phyloP scores from a whole-genome alignment of 2,888 invertebrate genomes.

The Urechis unicinctus region DNA sequence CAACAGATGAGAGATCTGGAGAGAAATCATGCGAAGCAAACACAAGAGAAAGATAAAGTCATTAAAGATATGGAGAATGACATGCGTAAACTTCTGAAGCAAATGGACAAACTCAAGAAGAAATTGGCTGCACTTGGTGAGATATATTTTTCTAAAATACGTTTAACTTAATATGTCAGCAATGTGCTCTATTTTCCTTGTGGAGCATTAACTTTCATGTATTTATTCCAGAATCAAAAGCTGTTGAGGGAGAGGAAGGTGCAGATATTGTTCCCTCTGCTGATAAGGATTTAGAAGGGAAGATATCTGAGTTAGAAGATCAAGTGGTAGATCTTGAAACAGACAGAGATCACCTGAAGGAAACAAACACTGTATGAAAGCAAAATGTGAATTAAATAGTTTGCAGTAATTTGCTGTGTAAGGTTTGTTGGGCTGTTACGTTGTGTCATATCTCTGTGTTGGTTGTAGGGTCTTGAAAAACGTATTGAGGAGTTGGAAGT shows the following conservation, averaged over 20 bases:
- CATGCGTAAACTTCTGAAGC: constrained; percentile 36
- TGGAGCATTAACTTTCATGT: too few relatives aligned
- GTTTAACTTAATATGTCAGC: too few relatives aligned
- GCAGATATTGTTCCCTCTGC: background rate
- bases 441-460: background rate
- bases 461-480: background rate
- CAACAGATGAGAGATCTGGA: constrained; percentile 3
- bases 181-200: too few relatives aligned
- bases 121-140: constrained; percentile 3
- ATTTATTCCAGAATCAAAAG: too few relatives aligned
- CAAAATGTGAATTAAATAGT: too few relatives aligned
- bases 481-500: background rate
- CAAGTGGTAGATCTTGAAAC: background rate
- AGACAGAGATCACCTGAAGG: background rate
- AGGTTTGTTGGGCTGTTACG: background rate
- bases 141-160: too few relatives aligned
- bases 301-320: background rate
- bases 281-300: background rate
- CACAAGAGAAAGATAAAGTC: constrained; percentile 21
- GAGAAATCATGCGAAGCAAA: constrained; percentile 1
- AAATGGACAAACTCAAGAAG: constrained; percentile 23
- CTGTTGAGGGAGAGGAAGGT: too few relatives aligned
- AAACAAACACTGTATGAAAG: too few relatives aligned
- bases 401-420: background rate
- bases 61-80: constrained; percentile 26